Percentiles rank a stretch among this genome's conserved stretches.
phyloP scores from a whole-genome alignment of 1,140 invertebrate species.

The Ips typographus region DNA sequence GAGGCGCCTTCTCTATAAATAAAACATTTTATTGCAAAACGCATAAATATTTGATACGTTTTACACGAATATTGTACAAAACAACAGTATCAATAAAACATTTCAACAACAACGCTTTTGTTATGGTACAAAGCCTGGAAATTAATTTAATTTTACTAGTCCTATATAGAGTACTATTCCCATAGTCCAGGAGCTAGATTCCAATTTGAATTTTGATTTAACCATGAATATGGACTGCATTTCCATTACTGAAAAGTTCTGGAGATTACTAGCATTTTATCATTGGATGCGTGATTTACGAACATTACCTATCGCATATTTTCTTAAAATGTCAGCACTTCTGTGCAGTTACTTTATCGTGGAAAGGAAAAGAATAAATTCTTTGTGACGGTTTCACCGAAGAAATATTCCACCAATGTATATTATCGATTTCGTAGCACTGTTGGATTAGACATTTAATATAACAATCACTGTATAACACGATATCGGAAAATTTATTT shows the following conservation, averaged over 20 bases:
- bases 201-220: conserved; percentile 6
- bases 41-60: no score
- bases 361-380: conserved; percentile 10
- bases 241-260: conserved; percentile 3
- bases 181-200: not conserved
- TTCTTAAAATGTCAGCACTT: conserved; percentile 16
- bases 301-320: conserved; percentile 1
- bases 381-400: not conserved
- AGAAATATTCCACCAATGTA: no score
- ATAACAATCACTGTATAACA: no score
- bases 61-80: no score
- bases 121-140: not conserved
- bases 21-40: no score
- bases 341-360: conserved; percentile 2
- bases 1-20: no score
- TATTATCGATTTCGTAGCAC: no score
- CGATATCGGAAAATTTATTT: no score
- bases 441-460: no score
- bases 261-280: conserved; percentile 4
- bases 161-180: not conserved
- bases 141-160: not conserved
- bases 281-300: conserved; percentile 2
- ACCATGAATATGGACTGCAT: conserved; percentile 3
- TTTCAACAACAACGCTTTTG: no score
- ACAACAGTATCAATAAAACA: no score